A percentile compares a stretch with the other conserved stretches of the same genome.
phyloP scores from a whole-genome alignment of 2,113 vertebrate species.

The Tympanuchus pallidicinctus region DNA sequence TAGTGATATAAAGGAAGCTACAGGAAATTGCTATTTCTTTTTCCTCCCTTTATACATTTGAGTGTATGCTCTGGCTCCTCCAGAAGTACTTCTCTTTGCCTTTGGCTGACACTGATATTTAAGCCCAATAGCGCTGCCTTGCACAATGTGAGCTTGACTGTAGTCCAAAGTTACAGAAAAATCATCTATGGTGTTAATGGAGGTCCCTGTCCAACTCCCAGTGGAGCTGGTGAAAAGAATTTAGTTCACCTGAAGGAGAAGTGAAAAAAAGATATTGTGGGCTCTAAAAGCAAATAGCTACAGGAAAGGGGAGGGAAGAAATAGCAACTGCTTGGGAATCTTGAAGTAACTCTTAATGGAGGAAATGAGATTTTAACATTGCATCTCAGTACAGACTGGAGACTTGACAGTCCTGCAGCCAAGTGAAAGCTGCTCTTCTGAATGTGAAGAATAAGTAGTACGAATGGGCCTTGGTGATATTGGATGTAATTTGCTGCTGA shows the following conservation, averaged over 20 bases:
- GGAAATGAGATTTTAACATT: not conserved
- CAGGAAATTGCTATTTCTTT: not conserved
- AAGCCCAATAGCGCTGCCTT: slow-evolving; percentile 24
- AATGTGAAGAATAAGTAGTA: not conserved
- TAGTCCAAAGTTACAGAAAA: slow-evolving; percentile 46
- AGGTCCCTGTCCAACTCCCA: slow-evolving; percentile 16
- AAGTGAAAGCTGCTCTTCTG: not conserved
- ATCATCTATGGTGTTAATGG: slow-evolving; percentile 16
- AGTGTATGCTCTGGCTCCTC: not conserved
- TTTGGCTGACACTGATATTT: not conserved
- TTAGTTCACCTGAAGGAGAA: not conserved
- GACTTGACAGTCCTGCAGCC: not conserved
- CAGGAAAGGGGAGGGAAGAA: not conserved
- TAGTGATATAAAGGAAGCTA: not conserved
- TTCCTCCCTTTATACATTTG: not conserved
- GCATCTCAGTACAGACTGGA: not conserved
- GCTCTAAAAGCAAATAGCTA: not conserved
- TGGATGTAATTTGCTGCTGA: slow-evolving; percentile 4
- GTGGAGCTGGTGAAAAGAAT: slow-evolving; percentile 33
- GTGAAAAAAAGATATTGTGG: not conserved
- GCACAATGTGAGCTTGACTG: slow-evolving; percentile 20
- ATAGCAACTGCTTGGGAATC: not conserved
- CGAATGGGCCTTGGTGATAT: not conserved
- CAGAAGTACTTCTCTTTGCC: not conserved
- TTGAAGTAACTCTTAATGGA: not conserved